These are phyloP conservation scores for Sterrhoptilus dennistouni DNA, from an alignment of 2,113 vertebrate genomes.

Conservation along the genomic window DNA sequence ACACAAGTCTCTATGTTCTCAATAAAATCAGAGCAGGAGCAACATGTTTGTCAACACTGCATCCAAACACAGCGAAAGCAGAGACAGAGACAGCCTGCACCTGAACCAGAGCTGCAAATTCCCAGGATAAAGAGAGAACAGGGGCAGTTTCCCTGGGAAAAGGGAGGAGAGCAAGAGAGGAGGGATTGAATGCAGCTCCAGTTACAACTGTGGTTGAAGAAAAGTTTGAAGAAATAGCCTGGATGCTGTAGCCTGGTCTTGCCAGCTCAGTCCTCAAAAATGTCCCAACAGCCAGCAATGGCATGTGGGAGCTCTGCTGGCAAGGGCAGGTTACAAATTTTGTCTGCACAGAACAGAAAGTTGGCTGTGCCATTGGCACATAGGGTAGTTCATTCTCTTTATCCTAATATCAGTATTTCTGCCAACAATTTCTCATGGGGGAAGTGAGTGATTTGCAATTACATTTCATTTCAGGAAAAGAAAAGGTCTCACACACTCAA, in stretches of 20 bases:
- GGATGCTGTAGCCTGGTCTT: background rate
- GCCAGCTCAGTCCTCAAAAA: background rate
- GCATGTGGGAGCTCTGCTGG: background rate
- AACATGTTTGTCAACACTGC: background rate
- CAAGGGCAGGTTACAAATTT: background rate
- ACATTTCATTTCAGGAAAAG: background rate
- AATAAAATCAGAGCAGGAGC: background rate
- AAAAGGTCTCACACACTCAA: background rate
- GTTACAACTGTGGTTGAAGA: background rate
- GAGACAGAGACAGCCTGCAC: background rate
- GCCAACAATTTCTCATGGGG: background rate
- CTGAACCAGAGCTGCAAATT: background rate
- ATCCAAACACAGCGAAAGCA: background rate
- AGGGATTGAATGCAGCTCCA: background rate
- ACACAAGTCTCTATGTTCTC: background rate
- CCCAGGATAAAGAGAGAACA: background rate
- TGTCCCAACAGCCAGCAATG: background rate
- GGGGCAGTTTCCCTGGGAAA: background rate
- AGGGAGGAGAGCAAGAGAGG: background rate
- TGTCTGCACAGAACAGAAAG: background rate
- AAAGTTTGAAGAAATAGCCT: background rate
- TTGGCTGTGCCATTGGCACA: background rate
- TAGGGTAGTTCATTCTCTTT: background rate
- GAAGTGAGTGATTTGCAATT: background rate
- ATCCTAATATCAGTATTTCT: background rate